Percentiles rank a stretch among this genome's conserved stretches.
phyloP scores from a whole-genome alignment of 2,797 vertebrate genomes.

The Podarcis siculus region DNA sequence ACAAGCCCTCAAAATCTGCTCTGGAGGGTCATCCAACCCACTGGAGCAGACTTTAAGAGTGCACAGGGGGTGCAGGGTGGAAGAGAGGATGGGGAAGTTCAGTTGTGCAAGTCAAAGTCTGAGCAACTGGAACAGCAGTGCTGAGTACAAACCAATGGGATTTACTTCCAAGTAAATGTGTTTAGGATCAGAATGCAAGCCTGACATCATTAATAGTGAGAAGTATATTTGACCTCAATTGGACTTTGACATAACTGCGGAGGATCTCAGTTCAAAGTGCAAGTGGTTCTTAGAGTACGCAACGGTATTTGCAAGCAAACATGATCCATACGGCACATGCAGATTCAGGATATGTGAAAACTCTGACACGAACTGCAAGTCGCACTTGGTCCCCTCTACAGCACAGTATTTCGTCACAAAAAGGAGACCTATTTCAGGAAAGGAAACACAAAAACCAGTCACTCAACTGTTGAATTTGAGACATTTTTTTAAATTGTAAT shows the following conservation, averaged over 20 bases:
- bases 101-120: too few relatives aligned
- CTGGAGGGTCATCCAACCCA: too few relatives aligned
- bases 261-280: constrained; percentile 42
- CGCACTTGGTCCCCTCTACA: constrained; percentile 96
- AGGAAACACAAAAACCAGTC: constrained; percentile 27
- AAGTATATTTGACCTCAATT: background rate
- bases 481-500: too few relatives aligned
- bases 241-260: background rate
- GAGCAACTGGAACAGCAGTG: too few relatives aligned
- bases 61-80: too few relatives aligned
- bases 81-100: too few relatives aligned
- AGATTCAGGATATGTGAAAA: constrained; percentile 92
- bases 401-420: constrained; percentile 95
- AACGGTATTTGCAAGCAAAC: constrained; percentile 98
- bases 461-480: background rate
- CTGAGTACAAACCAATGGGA: background rate
- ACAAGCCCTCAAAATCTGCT: too few relatives aligned
- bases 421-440: constrained; percentile 85
- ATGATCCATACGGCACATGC: constrained; percentile 97
- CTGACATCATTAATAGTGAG: background rate
- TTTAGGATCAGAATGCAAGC: background rate
- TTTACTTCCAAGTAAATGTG: background rate
- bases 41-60: too few relatives aligned
- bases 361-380: constrained; percentile 91
- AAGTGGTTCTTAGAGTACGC: constrained; percentile 83